Evolutionary conservation across 2,888 invertebrate species (phyloP).

Genomic region (Heteromurus nitidus): DNA sequence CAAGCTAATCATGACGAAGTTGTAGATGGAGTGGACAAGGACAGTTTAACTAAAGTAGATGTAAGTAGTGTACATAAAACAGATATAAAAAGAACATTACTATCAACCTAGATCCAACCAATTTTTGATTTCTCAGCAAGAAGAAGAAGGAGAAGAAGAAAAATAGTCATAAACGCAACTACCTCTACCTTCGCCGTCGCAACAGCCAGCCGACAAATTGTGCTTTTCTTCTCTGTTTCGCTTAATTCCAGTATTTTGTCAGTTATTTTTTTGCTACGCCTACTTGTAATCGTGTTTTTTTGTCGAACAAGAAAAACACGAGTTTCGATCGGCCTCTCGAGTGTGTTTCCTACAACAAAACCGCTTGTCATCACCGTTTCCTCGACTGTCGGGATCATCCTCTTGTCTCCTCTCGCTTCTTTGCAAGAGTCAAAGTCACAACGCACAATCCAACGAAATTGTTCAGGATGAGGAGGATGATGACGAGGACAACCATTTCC

Average conservation of each 20-base stretch:
- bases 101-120: too few relatives aligned
- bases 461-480: too few relatives aligned
- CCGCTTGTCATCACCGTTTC: neutral
- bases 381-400: neutral
- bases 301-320: neutral
- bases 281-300: too few relatives aligned
- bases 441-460: neutral
- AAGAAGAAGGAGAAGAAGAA: neutral
- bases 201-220: neutral
- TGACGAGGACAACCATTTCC: too few relatives aligned
- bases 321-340: slow-evolving; percentile 12
- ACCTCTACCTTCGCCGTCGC: slow-evolving; percentile 7
- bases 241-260: too few relatives aligned
- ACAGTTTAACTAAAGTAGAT: slow-evolving; percentile 1
- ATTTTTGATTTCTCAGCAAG: too few relatives aligned
- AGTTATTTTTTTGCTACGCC: too few relatives aligned
- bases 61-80: slow-evolving; percentile 25
- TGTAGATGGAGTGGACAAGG: neutral
- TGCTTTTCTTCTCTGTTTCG: too few relatives aligned
- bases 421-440: neutral
- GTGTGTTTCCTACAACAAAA: neutral
- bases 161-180: slow-evolving; percentile 7
- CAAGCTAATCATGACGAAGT: too few relatives aligned
- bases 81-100: too few relatives aligned
- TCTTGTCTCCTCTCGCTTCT: neutral